These are phyloP conservation scores for Cheilosia urbana DNA, from an alignment of 2,888 invertebrate genomes.

Conservation along the genomic window DNA sequence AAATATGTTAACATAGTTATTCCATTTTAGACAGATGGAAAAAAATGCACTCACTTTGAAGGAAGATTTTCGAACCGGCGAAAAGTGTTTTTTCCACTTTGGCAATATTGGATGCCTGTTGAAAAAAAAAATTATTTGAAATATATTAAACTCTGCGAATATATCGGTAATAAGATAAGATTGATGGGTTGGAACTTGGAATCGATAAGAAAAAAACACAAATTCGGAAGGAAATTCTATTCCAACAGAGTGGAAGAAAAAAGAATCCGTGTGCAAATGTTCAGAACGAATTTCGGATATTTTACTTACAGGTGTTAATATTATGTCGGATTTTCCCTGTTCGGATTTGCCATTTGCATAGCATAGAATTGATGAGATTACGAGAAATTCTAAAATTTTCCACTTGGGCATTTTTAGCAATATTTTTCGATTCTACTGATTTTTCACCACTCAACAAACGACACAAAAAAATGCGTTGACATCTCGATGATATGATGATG, in stretches of 20 bases:
- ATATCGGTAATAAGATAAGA: conserved; percentile 31
- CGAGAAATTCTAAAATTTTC: conserved; percentile 68
- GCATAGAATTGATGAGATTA: conserved; percentile 55
- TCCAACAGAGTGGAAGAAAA: neutral
- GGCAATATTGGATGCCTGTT: conserved; percentile 78
- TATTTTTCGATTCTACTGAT: conserved; percentile 37
- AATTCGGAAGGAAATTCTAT: conserved; percentile 37
- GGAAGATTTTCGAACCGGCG: conserved; percentile 88
- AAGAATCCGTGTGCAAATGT: conserved; percentile 35
- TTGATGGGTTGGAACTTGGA: conserved; percentile 46
- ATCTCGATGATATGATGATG: conserved; percentile 28
- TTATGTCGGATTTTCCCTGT: conserved; percentile 70
- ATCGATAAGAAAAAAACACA: conserved; percentile 64
- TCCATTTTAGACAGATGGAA: too few species aligned
- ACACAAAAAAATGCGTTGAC: conserved; percentile 58
- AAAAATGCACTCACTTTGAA: conserved; percentile 86
- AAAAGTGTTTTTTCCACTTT: conserved; percentile 86
- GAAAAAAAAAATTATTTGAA: conserved; percentile 3
- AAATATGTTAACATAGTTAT: too few species aligned
- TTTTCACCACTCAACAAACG: conserved; percentile 67
- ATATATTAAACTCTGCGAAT: neutral
- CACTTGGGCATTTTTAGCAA: conserved; percentile 67
- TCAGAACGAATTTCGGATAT: neutral
- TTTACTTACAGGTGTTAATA: conserved; percentile 59
- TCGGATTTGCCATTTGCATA: conserved; percentile 71